Evolutionary conservation across 2,113 vertebrate species (phyloP).

Genomic region (Gracilinanus agilis): DNA sequence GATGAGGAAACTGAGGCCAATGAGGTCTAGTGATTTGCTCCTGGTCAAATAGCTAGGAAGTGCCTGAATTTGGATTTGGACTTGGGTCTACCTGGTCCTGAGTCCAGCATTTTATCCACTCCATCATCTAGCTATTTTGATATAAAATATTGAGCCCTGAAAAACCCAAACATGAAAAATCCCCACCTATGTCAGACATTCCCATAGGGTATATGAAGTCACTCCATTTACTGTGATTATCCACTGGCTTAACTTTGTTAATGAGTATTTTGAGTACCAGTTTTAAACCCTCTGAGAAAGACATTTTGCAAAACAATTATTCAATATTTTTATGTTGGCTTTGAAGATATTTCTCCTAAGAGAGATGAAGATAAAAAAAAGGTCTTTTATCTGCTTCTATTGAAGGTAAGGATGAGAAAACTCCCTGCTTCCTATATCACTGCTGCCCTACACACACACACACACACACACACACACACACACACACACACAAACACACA

Average conservation of each 20-base stretch:
- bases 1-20: no score
- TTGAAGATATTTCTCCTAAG: not conserved
- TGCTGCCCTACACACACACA: not conserved
- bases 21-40: not conserved
- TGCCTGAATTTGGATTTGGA: no score
- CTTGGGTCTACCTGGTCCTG: no score
- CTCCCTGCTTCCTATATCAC: not conserved
- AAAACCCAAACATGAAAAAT: not conserved
- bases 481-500: no score
- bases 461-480: no score
- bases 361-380: not conserved
- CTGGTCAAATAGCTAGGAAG: not conserved
- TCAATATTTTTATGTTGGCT: not conserved
- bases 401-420: not conserved
- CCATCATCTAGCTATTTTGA: no score
- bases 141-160: slow-evolving; percentile 14
- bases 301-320: not conserved
- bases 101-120: no score
- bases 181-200: not conserved
- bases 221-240: not conserved
- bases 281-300: not conserved
- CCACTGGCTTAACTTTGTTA: not conserved
- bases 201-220: not conserved
- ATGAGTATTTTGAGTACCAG: not conserved
- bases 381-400: not conserved